A percentile compares a stretch with the other conserved stretches of the same genome.
Evolutionary conservation across 2,888 invertebrate species (phyloP).

Genomic region (Agrotis ipsilon): DNA sequence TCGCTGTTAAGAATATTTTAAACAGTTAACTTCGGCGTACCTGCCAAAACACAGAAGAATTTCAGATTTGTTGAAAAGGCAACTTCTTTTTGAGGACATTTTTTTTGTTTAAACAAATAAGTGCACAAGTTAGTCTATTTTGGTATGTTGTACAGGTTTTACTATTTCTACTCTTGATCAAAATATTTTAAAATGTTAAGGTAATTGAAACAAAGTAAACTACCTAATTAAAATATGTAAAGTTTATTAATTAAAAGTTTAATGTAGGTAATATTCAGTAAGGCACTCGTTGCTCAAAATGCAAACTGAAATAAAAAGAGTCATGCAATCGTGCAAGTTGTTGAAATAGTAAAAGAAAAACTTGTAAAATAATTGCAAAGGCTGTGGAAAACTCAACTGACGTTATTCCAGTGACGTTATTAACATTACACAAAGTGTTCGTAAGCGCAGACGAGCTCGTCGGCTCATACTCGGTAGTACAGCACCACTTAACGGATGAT

Average conservation of each 20-base stretch:
- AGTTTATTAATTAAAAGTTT: no score
- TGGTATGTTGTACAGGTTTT: neutral
- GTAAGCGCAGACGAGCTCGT: conserved; percentile 26
- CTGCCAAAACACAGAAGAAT: conserved; percentile 54
- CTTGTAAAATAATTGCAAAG: conserved; percentile 6
- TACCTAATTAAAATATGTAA: no score
- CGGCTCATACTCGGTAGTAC: conserved; percentile 4
- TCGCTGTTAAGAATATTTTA: conserved; percentile 55
- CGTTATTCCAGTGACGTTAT: conserved; percentile 16
- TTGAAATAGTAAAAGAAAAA: conserved; percentile 6
- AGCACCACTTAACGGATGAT: conserved; percentile 48
- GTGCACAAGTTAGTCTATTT: neutral
- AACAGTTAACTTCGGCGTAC: conserved; percentile 54
- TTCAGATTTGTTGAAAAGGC: conserved; percentile 1
- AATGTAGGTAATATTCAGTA: no score
- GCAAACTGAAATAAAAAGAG: neutral
- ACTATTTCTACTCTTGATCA: no score
- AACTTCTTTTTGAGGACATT: conserved; percentile 2
- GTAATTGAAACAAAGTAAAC: no score
- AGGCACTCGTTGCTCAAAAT: neutral
- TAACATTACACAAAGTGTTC: conserved; percentile 29
- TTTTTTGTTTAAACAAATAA: neutral
- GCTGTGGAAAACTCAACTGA: conserved; percentile 9
- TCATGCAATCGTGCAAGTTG: neutral
- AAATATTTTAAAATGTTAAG: no score